Evolutionary conservation across 2,113 vertebrate species (phyloP), one percentile per base, ranked within the genome.

Genomic region (Chaetorhynchus papuensis): DNA sequence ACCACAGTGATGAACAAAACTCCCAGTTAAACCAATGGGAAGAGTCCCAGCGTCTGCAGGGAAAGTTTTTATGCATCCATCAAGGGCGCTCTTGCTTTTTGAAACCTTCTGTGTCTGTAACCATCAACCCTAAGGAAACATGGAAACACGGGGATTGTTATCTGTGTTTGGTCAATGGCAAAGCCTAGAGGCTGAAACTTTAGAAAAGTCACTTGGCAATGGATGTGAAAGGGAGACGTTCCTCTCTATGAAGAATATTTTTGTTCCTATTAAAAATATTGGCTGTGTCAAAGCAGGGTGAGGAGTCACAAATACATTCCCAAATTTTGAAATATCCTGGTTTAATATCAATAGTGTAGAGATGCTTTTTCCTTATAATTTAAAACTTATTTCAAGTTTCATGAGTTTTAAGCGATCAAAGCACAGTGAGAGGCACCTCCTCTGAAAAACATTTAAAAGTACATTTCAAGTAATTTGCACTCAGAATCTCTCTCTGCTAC

Each of bases 51-150:
- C 16, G n/a, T 49, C 20, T 0, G 0, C 57, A 57, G 54, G 37
- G 28, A 30, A 64, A n/a, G 23, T 35, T 60, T 45, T 49, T 2
- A 16, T 30, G 16, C 39, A 47, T 35, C 44, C 33, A 42, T 14
- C 37, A 8, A 1, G 3, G 2, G 69, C 20, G 10, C 1, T 5
- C 0, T 10, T 4, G 15, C 24, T 39, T 71, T 57, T 53, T 17
- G 37, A 93, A 71, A n/a, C 22, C 47, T 12, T 33, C 8, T 45
- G 10, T 39, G 23, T 15, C 49, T 27, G 26, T 13, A 66, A 13
- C 17, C 22, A 59, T 15, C 57, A 79, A 15, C 26, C 10, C 28
- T 19, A 37, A 1, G 24, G 26, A 63, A 66, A 74, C 19, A 49
- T 2, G 11, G 22, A 37, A 39, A 44, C 13, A 33, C 3, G 8